phyloP scores from a whole-genome alignment of 2,888 invertebrate genomes.

The Chironomus riparius region DNA sequence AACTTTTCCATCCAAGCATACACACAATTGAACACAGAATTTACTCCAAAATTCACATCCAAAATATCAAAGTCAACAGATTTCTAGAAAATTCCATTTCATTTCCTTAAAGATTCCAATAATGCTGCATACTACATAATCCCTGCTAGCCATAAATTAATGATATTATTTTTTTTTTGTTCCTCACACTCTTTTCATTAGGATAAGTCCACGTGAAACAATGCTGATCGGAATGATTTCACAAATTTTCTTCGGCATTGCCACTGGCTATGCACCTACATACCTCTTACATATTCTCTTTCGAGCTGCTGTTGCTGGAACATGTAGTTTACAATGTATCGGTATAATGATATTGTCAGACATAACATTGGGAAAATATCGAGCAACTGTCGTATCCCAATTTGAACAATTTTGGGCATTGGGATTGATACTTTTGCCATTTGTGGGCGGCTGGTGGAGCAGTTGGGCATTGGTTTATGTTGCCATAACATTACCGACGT shows the following conservation, averaged over 20 bases:
- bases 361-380: conserved; percentile 42
- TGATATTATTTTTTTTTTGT: too few relatives aligned
- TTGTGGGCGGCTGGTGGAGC: conserved; percentile 40
- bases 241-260: conserved; percentile 42
- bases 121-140: too few relatives aligned
- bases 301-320: conserved; percentile 43
- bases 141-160: background rate
- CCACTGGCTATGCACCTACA: conserved; percentile 41
- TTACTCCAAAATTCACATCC: too few relatives aligned
- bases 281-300: conserved; percentile 43
- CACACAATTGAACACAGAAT: too few relatives aligned
- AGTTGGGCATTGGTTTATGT: conserved; percentile 45
- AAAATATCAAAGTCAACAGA: too few relatives aligned
- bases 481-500: conserved; percentile 44
- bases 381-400: conserved; percentile 39
- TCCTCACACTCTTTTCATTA: conserved; percentile 29
- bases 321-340: conserved; percentile 44
- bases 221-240: conserved; percentile 44
- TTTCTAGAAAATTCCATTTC: too few relatives aligned
- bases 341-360: conserved; percentile 43
- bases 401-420: conserved; percentile 46
- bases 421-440: conserved; percentile 42
- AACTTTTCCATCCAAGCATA: too few relatives aligned
- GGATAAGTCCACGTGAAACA: conserved; percentile 42
- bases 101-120: conserved; percentile 29